Evolutionary conservation across 2,113 vertebrate genomes (phyloP).

Genomic region (Catagonus wagneri): DNA sequence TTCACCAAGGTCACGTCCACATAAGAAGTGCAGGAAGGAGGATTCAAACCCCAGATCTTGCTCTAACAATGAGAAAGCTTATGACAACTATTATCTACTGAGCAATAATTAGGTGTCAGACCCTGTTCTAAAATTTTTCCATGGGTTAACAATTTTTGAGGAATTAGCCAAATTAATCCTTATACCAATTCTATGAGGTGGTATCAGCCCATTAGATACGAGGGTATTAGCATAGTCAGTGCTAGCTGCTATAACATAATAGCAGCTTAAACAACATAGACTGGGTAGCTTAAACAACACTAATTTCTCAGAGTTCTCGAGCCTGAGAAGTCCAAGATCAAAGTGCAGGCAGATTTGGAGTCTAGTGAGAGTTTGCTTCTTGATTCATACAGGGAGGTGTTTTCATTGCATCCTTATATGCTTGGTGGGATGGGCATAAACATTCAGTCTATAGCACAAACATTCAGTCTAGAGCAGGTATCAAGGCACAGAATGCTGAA

Average conservation of each 20-base stretch:
- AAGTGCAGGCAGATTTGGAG: neutral
- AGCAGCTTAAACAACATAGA: too few relatives aligned
- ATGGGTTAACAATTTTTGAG: neutral
- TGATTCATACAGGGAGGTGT: neutral
- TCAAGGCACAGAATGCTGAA: neutral
- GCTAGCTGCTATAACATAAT: neutral
- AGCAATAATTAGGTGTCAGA: neutral
- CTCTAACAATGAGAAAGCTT: neutral
- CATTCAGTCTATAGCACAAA: neutral
- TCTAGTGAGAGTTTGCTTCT: neutral
- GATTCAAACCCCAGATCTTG: neutral
- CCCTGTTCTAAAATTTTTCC: neutral
- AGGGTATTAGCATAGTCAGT: neutral
- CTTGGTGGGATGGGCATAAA: neutral
- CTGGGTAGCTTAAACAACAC: neutral
- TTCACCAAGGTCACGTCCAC: neutral
- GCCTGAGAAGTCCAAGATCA: neutral
- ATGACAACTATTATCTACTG: too few relatives aligned
- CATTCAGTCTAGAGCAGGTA: neutral
- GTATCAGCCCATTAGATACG: neutral
- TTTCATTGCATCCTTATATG: neutral
- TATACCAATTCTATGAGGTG: neutral
- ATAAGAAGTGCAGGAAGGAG: neutral
- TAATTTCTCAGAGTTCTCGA: neutral
- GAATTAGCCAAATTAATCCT: neutral